Evolutionary conservation across 37 sponge, comb jelly and placozoan species (phyloP).

Genomic region (Aplysina aerophoba): DNA sequence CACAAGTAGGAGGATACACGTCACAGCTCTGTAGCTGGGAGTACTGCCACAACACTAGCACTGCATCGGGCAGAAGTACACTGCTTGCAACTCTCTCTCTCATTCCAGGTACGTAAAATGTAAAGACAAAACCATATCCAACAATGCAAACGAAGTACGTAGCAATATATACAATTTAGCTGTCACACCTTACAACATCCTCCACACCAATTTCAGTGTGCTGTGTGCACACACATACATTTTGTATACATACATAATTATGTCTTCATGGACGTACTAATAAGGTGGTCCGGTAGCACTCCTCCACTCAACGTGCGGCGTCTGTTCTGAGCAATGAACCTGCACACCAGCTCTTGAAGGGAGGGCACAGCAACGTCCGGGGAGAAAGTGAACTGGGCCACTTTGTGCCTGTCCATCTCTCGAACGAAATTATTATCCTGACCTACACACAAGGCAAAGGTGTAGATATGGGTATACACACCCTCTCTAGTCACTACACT

Average conservation of each 20-base stretch:
- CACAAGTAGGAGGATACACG: not conserved
- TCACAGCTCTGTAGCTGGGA: too few species aligned
- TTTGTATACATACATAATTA: too few species aligned
- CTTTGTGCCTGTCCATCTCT: conserved; percentile 38
- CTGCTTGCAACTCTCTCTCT: too few species aligned
- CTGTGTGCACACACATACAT: not conserved
- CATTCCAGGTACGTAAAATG: too few species aligned
- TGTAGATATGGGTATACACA: not conserved
- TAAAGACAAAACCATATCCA: too few species aligned
- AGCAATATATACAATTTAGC: too few species aligned
- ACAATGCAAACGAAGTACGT: too few species aligned
- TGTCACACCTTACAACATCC: too few species aligned
- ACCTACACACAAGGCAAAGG: conserved; percentile 27
- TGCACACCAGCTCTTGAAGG: conserved; percentile 15
- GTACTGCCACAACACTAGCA: too few species aligned
- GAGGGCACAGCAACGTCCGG: not conserved
- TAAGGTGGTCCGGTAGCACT: conserved; percentile 44
- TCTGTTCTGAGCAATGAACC: not conserved
- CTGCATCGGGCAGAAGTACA: too few species aligned
- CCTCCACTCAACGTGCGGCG: conserved; percentile 14
- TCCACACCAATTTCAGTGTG: not conserved
- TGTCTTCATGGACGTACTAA: conserved; percentile 39
- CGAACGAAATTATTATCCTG: conserved; percentile 57
- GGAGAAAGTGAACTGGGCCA: not conserved
- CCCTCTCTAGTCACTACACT: too few species aligned